Evolutionary conservation across 2,888 invertebrate genomes (phyloP).

Genomic region (Drosophila demipolita): DNA sequence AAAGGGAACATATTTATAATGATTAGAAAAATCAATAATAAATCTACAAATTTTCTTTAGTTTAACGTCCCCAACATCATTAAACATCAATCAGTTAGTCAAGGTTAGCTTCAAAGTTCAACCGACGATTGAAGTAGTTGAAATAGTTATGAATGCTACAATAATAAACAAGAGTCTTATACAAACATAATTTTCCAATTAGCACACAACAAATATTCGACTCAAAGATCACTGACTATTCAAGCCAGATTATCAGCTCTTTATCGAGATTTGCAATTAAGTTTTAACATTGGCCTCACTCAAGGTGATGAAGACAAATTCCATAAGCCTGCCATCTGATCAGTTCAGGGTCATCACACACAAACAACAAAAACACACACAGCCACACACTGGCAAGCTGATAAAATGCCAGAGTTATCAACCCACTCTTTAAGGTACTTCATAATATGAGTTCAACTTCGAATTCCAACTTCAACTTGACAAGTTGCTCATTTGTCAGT

Average conservation of each 20-base stretch:
- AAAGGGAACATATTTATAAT: not conserved
- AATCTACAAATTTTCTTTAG: not conserved
- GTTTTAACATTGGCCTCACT: conserved; percentile 31
- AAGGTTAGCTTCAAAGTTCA: not conserved
- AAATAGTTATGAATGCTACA: conserved; percentile 11
- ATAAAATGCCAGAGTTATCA: conserved; percentile 72
- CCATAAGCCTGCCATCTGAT: not conserved
- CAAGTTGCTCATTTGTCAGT: conserved; percentile 39
- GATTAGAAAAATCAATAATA: not conserved
- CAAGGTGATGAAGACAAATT: conserved; percentile 48
- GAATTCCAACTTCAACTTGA: conserved; percentile 13
- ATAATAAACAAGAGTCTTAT: not conserved
- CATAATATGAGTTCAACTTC: conserved; percentile 20
- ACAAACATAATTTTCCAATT: not conserved
- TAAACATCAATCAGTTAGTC: not conserved
- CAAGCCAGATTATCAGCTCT: conserved; percentile 18
- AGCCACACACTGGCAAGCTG: conserved; percentile 25
- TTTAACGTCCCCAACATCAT: not conserved
- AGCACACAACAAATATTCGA: conserved; percentile 8
- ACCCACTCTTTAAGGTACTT: conserved; percentile 30
- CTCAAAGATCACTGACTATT: conserved; percentile 5
- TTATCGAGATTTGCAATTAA: conserved; percentile 37
- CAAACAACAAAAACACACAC: conserved; percentile 1
- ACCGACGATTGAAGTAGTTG: not conserved
- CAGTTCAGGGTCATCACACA: conserved; percentile 45